These are phyloP conservation scores for Torymus texanus DNA, from an alignment of 2,888 invertebrate genomes.

Conservation along the genomic window DNA sequence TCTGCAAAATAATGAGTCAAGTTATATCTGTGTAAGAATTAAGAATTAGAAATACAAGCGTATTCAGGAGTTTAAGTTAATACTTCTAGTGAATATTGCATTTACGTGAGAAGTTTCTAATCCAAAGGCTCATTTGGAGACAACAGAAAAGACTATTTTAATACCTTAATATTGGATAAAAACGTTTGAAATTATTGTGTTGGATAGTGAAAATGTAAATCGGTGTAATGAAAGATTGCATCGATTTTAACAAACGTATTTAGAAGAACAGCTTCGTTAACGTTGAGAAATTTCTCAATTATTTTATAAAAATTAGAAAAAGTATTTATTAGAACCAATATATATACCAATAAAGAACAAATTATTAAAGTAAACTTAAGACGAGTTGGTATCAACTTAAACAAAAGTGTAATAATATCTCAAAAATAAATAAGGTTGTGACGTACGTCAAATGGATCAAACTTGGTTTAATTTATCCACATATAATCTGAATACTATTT, in stretches of 20 bases:
- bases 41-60: constrained; percentile 32
- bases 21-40: constrained; percentile 31
- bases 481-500: too few relatives aligned
- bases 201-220: constrained; percentile 19
- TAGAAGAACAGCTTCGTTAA: constrained; percentile 40
- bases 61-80: constrained; percentile 40
- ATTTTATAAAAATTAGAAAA: neutral
- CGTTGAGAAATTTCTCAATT: neutral
- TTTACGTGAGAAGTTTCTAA: constrained; percentile 48
- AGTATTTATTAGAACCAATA: too few relatives aligned
- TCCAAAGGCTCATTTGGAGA: constrained; percentile 49
- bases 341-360: too few relatives aligned
- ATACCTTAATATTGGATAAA: constrained; percentile 48
- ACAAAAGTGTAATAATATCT: neutral
- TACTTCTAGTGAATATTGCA: constrained; percentile 48
- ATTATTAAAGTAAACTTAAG: too few relatives aligned
- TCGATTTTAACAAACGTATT: constrained; percentile 12
- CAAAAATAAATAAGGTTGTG: constrained; percentile 21
- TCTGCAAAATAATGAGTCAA: constrained; percentile 22
- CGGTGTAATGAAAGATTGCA: neutral
- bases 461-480: too few relatives aligned
- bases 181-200: constrained; percentile 31
- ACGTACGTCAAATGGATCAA: neutral
- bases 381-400: too few relatives aligned
- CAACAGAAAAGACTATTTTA: constrained; percentile 54